These are phyloP conservation scores for Rhincodon typus DNA, from an alignment of 2,797 vertebrate genomes.

Conservation along the genomic window DNA sequence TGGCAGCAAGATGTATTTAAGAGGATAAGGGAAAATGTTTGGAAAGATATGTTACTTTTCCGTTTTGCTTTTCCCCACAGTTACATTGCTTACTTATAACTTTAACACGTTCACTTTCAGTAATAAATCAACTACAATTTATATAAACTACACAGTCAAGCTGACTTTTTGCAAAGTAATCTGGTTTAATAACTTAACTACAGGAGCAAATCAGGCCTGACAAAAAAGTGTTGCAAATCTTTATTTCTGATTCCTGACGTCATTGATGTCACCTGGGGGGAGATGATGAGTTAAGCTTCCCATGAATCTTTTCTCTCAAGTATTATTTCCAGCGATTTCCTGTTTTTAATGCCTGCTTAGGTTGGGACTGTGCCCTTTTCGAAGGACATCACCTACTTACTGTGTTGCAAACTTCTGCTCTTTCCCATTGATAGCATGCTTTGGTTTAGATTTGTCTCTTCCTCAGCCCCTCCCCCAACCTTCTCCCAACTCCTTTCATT, in stretches of 20 bases:
- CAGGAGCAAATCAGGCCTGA: conserved; percentile 9
- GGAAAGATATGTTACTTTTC: background rate
- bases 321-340: background rate
- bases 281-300: conserved; percentile 18
- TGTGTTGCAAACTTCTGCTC: background rate
- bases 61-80: background rate
- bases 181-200: conserved; percentile 9
- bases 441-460: background rate
- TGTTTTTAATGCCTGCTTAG: conserved; percentile 25
- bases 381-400: conserved; percentile 11
- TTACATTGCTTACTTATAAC: background rate
- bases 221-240: background rate
- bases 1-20: background rate
- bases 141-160: background rate
- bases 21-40: background rate
- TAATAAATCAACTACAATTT: background rate
- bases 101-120: background rate
- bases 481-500: background rate
- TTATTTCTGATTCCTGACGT: conserved; percentile 11
- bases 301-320: background rate
- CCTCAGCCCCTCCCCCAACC: background rate
- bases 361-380: background rate
- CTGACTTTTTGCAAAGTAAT: background rate
- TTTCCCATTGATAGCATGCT: background rate
- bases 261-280: conserved; percentile 18